These are phyloP conservation scores for Chymomyza costata DNA, from an alignment of 1,140 invertebrate genomes.

Conservation along the genomic window DNA sequence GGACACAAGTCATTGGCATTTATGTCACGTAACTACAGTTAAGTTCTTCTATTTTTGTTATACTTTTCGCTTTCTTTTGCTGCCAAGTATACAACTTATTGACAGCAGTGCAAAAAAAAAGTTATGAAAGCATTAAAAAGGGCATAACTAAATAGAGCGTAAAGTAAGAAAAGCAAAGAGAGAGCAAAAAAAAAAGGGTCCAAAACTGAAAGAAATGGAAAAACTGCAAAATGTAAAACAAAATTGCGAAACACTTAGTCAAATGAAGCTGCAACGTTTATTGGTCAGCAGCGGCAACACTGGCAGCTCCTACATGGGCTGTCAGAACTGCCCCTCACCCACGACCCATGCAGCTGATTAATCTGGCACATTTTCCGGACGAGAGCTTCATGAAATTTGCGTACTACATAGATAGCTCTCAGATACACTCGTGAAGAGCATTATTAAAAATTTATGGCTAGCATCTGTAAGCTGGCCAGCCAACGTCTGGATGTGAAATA, in stretches of 20 bases:
- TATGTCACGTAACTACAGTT: slow-evolving; percentile 57
- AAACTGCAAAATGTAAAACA: slow-evolving; percentile 41
- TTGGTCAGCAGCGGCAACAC: slow-evolving; percentile 19
- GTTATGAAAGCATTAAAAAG: slow-evolving; percentile 67
- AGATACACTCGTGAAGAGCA: too few species aligned
- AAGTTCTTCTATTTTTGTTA: slow-evolving; percentile 37
- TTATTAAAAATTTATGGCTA: slow-evolving; percentile 69
- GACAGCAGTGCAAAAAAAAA: slow-evolving; percentile 45
- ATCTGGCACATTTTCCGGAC: slow-evolving; percentile 51
- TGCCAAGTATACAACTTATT: slow-evolving; percentile 36
- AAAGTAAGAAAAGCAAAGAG: not conserved
- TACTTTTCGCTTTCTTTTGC: not conserved
- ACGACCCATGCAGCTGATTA: not conserved
- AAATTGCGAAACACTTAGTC: slow-evolving; percentile 55
- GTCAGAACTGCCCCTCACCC: not conserved
- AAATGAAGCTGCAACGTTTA: slow-evolving; percentile 34
- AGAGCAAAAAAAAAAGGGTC: not conserved
- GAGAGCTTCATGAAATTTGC: slow-evolving; percentile 54
- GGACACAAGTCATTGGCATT: slow-evolving; percentile 39
- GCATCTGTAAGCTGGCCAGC: slow-evolving; percentile 27
- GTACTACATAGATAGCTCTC: slow-evolving; percentile 10
- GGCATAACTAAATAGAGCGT: not conserved
- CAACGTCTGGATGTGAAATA: too few species aligned
- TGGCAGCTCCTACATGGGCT: too few species aligned
- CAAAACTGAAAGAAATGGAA: not conserved